Evolutionary conservation across 1,140 invertebrate genomes (phyloP).

Genomic region (Sitodiplosis mosellana): DNA sequence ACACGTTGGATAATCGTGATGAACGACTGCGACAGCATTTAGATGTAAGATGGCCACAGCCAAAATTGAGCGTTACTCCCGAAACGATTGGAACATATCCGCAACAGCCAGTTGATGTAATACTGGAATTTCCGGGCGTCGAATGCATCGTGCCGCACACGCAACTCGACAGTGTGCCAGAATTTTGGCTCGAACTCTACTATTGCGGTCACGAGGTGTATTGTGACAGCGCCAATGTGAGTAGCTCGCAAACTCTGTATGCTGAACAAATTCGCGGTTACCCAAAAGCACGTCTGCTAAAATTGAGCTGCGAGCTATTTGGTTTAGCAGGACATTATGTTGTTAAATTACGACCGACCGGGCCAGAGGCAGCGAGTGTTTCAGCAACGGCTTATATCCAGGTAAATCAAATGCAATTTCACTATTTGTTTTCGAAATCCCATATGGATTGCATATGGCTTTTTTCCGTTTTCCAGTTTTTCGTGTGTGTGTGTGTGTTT

Average conservation of each 20-base stretch:
- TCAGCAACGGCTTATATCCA: slow-evolving; percentile 45
- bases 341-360: slow-evolving; percentile 38
- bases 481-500: no score
- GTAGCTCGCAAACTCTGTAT: slow-evolving; percentile 34
- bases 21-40: slow-evolving; percentile 19
- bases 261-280: slow-evolving; percentile 49
- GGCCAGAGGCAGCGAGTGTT: slow-evolving; percentile 29
- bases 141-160: slow-evolving; percentile 31
- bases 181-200: slow-evolving; percentile 52
- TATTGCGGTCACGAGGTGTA: slow-evolving; percentile 49
- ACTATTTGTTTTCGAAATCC: not conserved
- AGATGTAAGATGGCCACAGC: slow-evolving; percentile 61
- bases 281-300: slow-evolving; percentile 39
- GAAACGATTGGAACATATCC: slow-evolving; percentile 61
- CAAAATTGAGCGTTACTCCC: slow-evolving; percentile 46
- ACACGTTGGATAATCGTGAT: slow-evolving; percentile 6
- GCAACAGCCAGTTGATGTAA: slow-evolving; percentile 44
- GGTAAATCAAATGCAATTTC: slow-evolving; percentile 21
- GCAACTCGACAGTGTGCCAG: slow-evolving; percentile 36
- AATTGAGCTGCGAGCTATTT: slow-evolving; percentile 52
- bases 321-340: slow-evolving; percentile 60
- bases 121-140: slow-evolving; percentile 48
- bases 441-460: not conserved
- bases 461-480: no score
- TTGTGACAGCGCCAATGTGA: slow-evolving; percentile 11